phyloP scores from a whole-genome alignment of 2,113 vertebrate species.

The Paedocypris sp. region DNA sequence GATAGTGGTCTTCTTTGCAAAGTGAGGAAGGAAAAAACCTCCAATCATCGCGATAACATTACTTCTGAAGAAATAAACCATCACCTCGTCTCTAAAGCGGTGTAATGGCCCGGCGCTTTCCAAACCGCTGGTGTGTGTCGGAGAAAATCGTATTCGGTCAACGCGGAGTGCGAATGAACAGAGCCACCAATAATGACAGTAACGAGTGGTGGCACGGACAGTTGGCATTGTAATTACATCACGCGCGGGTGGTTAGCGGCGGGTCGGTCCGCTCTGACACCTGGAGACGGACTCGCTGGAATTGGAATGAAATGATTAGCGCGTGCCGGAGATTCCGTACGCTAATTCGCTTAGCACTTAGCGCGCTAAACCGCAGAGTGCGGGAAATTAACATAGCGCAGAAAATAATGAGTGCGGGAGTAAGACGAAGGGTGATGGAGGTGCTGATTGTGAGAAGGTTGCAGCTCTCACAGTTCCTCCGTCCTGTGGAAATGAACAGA shows the following conservation, averaged over 20 bases:
- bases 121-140: background rate
- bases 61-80: constrained; percentile 16
- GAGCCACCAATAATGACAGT: background rate
- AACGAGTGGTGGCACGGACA: constrained; percentile 28
- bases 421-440: constrained; percentile 2
- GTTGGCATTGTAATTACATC: constrained; percentile 40
- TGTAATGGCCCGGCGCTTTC: constrained; percentile 23
- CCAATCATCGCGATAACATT: constrained; percentile 1
- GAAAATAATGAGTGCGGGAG: constrained; percentile 17
- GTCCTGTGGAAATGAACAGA: constrained; percentile 23
- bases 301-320: constrained; percentile 23
- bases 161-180: constrained; percentile 2
- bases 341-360: constrained; percentile 24
- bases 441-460: background rate
- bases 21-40: background rate
- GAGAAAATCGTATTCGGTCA: background rate
- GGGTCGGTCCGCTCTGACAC: constrained; percentile 31
- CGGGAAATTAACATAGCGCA: constrained; percentile 24
- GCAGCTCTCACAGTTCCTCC: background rate
- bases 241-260: constrained; percentile 26
- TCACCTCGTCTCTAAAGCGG: constrained; percentile 23
- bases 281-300: constrained; percentile 10
- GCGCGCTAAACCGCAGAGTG: background rate
- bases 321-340: constrained; percentile 16
- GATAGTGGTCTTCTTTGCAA: constrained; percentile 23